Percentiles rank a stretch among this genome's conserved stretches.
Conservation (phyloP, 2,888 invertebrate genomes). For the Oxycera nigricornis region DNA sequence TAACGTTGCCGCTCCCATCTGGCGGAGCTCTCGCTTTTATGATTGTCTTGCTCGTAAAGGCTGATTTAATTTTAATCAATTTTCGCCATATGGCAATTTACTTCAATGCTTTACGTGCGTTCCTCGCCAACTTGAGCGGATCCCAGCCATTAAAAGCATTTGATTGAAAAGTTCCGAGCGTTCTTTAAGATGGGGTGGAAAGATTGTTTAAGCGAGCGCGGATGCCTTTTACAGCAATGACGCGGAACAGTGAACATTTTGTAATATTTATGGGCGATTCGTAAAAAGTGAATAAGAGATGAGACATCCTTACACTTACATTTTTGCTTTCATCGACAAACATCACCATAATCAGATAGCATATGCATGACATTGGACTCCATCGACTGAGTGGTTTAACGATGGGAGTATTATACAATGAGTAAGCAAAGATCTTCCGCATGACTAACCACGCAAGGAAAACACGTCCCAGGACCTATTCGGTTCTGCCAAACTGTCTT, state of each 20-base stretch:
- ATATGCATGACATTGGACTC: too few relatives aligned
- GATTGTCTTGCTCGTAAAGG: conserved; percentile 24
- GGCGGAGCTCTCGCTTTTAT: conserved; percentile 27
- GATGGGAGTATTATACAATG: too few relatives aligned
- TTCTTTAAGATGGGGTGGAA: background rate
- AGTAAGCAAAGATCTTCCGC: background rate
- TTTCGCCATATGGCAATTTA: conserved; percentile 33
- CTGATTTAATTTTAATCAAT: conserved; percentile 35
- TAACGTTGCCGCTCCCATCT: conserved; percentile 25
- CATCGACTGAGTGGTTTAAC: too few relatives aligned
- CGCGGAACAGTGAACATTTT: background rate
- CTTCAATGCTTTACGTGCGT: background rate
- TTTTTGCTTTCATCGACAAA: too few relatives aligned
- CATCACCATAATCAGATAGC: too few relatives aligned
- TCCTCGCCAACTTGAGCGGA: background rate
- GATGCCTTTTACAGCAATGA: background rate
- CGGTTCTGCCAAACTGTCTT: too few relatives aligned
- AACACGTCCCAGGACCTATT: background rate
- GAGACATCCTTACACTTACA: background rate
- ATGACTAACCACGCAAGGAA: background rate
- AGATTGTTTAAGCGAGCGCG: background rate
- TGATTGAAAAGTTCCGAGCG: background rate
- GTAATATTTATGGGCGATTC: background rate
- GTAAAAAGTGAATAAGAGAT: background rate
- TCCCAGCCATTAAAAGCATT: background rate